phyloP scores from a whole-genome alignment of 2,888 invertebrate species.

The Saturnia japonica region DNA sequence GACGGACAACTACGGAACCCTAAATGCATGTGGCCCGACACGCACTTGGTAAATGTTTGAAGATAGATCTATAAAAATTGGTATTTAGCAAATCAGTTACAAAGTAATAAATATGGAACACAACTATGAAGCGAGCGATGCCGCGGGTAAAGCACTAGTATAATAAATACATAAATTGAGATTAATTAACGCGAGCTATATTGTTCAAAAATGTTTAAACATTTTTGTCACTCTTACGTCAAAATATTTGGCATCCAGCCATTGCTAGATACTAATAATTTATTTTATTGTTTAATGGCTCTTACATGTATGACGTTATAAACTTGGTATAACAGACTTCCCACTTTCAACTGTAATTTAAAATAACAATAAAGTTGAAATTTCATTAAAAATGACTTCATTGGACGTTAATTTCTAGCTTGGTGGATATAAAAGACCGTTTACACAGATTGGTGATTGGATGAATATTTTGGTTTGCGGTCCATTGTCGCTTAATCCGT shows the following conservation, averaged over 20 bases:
- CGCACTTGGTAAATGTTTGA: neutral
- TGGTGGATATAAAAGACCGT: neutral
- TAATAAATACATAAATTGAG: neutral
- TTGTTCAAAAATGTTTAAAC: slow-evolving; percentile 19
- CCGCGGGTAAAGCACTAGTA: too few relatives aligned
- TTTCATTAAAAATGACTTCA: neutral
- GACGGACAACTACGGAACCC: too few relatives aligned
- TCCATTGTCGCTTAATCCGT: neutral
- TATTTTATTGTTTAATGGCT: slow-evolving; percentile 19
- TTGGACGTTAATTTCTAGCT: neutral
- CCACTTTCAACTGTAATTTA: neutral
- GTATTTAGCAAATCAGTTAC: too few relatives aligned
- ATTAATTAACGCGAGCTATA: neutral
- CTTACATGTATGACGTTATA: slow-evolving; percentile 13
- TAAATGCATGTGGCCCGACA: too few relatives aligned
- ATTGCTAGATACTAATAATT: slow-evolving; percentile 19
- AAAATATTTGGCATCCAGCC: slow-evolving; percentile 24
- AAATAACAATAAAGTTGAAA: neutral
- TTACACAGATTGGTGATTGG: neutral
- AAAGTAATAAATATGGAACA: too few relatives aligned
- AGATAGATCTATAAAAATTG: too few relatives aligned
- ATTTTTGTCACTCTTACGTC: slow-evolving; percentile 25
- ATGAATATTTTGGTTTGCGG: neutral
- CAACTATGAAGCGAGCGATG: too few relatives aligned
- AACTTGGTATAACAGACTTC: slow-evolving; percentile 9